Conservation (phyloP, 2,888 invertebrate genomes). For the Lasius fuliginosus region DNA sequence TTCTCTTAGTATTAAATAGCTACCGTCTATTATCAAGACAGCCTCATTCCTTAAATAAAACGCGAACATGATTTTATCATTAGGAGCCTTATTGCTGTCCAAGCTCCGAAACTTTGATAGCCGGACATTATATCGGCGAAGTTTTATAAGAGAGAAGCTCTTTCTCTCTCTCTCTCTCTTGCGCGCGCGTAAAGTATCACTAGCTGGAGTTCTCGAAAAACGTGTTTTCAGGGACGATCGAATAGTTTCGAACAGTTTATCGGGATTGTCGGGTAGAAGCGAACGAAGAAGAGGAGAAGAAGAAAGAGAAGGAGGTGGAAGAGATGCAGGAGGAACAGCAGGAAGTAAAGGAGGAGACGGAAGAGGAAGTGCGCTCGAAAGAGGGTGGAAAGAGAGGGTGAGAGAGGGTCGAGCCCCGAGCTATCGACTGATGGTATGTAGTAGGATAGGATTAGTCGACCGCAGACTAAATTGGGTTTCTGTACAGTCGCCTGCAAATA, state of each 20-base stretch:
- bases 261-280: slow-evolving; percentile 45
- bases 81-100: slow-evolving; percentile 17
- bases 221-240: slow-evolving; percentile 61
- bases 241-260: slow-evolving; percentile 71
- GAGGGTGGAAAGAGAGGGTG: slow-evolving; percentile 58
- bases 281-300: background rate
- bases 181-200: background rate
- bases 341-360: slow-evolving; percentile 4
- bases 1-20: background rate
- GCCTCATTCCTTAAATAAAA: slow-evolving; percentile 24
- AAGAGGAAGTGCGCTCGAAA: slow-evolving; percentile 39
- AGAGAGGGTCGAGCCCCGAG: slow-evolving; percentile 77
- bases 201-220: slow-evolving; percentile 54
- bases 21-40: background rate
- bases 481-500: slow-evolving; percentile 83
- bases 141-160: slow-evolving; percentile 37
- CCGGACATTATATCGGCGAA: slow-evolving; percentile 47
- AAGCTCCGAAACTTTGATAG: slow-evolving; percentile 42
- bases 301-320: background rate
- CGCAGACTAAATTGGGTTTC: slow-evolving; percentile 85
- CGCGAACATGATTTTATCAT: slow-evolving; percentile 44
- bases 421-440: slow-evolving; percentile 84
- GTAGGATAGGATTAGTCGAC: slow-evolving; percentile 84
- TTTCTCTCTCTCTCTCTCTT: background rate
- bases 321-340: background rate